phyloP scores from a whole-genome alignment of 1,140 invertebrate species.

The Archivesica marissinica region DNA sequence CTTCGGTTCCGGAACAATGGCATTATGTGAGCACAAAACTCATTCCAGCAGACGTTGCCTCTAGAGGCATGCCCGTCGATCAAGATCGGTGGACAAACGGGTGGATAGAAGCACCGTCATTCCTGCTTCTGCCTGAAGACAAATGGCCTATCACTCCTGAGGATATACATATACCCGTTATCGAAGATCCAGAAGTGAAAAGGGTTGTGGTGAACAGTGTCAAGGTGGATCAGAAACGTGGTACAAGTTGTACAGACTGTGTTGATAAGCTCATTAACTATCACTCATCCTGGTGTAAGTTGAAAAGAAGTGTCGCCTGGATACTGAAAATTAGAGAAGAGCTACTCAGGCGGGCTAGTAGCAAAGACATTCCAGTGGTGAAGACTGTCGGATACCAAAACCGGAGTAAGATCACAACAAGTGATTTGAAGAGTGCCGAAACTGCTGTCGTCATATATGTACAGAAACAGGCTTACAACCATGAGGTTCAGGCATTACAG shows the following conservation, averaged over 20 bases:
- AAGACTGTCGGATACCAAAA: neutral
- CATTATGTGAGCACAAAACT: constrained; percentile 43
- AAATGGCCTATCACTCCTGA: constrained; percentile 42
- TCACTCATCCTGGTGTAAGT: neutral
- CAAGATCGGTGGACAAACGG: neutral
- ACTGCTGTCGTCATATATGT: too few species aligned
- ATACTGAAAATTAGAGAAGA: neutral
- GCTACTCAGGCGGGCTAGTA: neutral
- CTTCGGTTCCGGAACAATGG: constrained; percentile 51
- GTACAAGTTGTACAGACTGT: too few species aligned
- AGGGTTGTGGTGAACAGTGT: neutral
- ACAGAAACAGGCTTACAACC: too few species aligned
- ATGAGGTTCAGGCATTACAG: neutral
- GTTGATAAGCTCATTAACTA: too few species aligned
- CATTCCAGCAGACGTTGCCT: constrained; percentile 70
- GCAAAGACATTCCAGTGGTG: neutral
- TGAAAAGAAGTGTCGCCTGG: neutral
- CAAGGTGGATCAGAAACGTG: neutral
- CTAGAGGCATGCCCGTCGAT: constrained; percentile 53
- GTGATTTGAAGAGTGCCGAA: too few species aligned
- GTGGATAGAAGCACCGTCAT: constrained; percentile 64
- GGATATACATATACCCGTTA: neutral
- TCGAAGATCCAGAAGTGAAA: neutral
- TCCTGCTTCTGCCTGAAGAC: constrained; percentile 38
- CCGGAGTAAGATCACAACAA: too few species aligned